Conservation (phyloP, 2,888 invertebrate species). For the Calephelis perditalis region DNA sequence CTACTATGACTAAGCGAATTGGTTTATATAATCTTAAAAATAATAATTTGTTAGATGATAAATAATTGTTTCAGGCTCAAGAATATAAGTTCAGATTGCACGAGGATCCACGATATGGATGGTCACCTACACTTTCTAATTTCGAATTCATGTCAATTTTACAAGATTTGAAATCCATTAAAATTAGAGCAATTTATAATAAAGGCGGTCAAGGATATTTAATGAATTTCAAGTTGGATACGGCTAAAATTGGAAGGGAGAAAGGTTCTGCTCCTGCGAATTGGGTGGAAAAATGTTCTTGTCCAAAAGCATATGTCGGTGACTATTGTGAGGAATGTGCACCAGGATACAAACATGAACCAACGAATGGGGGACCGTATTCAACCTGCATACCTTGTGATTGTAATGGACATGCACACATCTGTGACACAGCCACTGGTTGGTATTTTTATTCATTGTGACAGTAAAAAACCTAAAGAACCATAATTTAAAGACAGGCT, state of each 20-base stretch:
- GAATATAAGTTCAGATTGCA: conserved; percentile 92
- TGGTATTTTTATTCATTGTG: conserved; percentile 22
- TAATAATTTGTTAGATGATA: conserved; percentile 2
- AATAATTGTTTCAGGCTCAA: conserved; percentile 76
- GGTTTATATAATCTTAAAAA: background rate
- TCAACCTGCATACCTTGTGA: conserved; percentile 97
- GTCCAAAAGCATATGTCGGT: conserved; percentile 91
- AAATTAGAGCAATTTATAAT: conserved; percentile 95
- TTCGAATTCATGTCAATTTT: conserved; percentile 95
- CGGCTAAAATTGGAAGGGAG: conserved; percentile 90
- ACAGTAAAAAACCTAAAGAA: too few relatives aligned
- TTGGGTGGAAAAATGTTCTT: conserved; percentile 97
- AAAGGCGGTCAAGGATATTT: conserved; percentile 90
- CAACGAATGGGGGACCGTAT: conserved; percentile 94
- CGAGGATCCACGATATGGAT: conserved; percentile 94
- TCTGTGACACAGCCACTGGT: conserved; percentile 97
- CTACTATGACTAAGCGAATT: conserved; percentile 23
- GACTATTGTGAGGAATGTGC: conserved; percentile 99
- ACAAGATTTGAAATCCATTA: conserved; percentile 95
- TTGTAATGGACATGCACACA: conserved; percentile 97
- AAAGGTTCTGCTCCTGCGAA: conserved; percentile 82
- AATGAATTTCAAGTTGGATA: conserved; percentile 92
- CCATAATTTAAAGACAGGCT: too few relatives aligned
- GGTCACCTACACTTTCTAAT: conserved; percentile 94
- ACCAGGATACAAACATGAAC: conserved; percentile 95